Base-by-base conservation (phyloP, 1,140 invertebrate genomes). In the Papilio helenus region DNA sequence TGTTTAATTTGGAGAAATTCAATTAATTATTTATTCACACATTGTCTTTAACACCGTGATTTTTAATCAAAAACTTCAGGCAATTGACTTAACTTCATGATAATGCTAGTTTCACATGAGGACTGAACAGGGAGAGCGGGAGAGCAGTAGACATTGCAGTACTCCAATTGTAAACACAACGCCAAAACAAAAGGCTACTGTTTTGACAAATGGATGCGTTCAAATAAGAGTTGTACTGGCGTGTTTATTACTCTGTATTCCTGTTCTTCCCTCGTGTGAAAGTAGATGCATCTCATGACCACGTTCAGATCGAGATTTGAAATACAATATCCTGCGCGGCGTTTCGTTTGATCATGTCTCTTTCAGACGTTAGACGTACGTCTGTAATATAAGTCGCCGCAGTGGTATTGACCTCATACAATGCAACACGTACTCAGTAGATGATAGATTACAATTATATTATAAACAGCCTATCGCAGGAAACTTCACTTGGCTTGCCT, bases 21-120 rank as follows among this genome's bases (percentile, higher is more conserved):
- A 61, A 61, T 58, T 58, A 1, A 58, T 61, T 61, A 61, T 61
- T 61, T 61, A 61, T 61, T 61, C 14, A 61, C 58, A 61, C 58
- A 61, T 26, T 61, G 58, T 61, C 23, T 23, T 61, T 20, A 9
- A 23, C 23, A 23, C n/a, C 55, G 55, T 23, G 55, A 58, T 58
- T 58, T 23, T 58, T 58, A 18, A 49, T 18, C 3, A 49, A 49
- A 18, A 18, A 5, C 14, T 16, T 46, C 44, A 46, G 44, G 12
- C 14, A 49, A 3, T 16, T 16, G n/a, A n/a, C n/a, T n/a, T 20
- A 20, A 55, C n/a, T 18, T 55, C 51, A 55, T 18, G 7, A 18
- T 55, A 55, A n/a, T 20, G 4, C 3, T 55, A 55, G 1, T 20
- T 55, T 20, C 1, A 55, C n/a, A 55, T n/a, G n/a, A 9, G 18